Evolutionary conservation across 2,113 vertebrate species (phyloP), one percentile per base, ranked within the genome.

Genomic region (Egretta garzetta): DNA sequence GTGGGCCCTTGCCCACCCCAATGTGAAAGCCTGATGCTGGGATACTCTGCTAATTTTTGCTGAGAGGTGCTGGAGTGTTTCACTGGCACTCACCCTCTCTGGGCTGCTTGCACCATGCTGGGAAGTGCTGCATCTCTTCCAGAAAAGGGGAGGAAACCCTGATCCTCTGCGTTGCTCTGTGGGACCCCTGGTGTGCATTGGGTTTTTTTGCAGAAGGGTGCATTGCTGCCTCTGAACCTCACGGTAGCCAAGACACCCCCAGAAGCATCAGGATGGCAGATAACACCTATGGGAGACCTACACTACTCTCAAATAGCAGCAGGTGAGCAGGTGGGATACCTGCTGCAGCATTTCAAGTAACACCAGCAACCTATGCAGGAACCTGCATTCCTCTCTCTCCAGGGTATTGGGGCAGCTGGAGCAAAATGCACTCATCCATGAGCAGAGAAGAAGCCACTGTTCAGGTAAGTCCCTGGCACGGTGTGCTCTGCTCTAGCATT

Each of bases 111-210:
- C 39, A 12, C 27, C 4, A 4, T 56, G 43, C 49, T 68, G 43
- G 47, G 49, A 76, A 86, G 58, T 30, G 41, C 53, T 55, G 35
- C 49, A 30, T 24, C 33, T 64, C 10, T 63, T 90, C 66, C 56
- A 90, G 26, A 33, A 68, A 72, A 75, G 8, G 26, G 4, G 9
- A 60, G 6, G 6, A 76, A 80, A 49, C 8, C 14, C 27, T 0
- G 0, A 1, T 41, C 11, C 14, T n/a, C 32, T 30, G 15, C 6
- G 4, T 17, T 72, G 45, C 37, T 35, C 11, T n/a, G 45, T 59
- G 39, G 62, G n/a, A 45, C 5, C 23, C 1, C 1, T 12, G 21
- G 0, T n/a, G n/a, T n/a, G n/a, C n/a, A n/a, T n/a, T n/a, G n/a
- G n/a, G n/a, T n/a, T n/a, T n/a, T n/a, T n/a, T n/a, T n/a, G n/a